Base-by-base conservation (phyloP, 1,140 invertebrate species). In the Vollenhovia emeryi region DNA sequence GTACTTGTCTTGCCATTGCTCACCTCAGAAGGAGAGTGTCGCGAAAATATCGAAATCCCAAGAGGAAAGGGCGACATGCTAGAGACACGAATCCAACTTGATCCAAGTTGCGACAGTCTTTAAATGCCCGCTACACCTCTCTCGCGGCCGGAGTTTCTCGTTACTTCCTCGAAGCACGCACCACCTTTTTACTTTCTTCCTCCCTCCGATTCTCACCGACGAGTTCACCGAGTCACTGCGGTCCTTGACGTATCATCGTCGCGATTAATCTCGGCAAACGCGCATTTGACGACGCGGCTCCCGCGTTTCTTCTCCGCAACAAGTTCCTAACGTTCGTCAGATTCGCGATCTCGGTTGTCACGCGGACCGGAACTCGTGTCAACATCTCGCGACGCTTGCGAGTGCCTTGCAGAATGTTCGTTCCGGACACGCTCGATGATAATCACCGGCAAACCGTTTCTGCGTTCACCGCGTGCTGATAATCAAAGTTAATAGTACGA, bases 191-290 rank as follows among this genome's bases (percentile, higher is more conserved):
- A 21, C 4, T 82, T 55, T 21, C 4, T 15, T 33, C 33, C 33
- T 36, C 30, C 36, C 36, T 43, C 45, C 24, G 62, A 68, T 79
- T 68, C 30, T 68, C 76, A 68, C 62, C 27, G 74, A 69, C 15
- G 13, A 40, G 43, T 83, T 86, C 84, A 83, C 76, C 57, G 57
- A 87, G 71, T 87, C 78, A 84, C 66, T 60, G 73, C 62, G 45
- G 36, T 76, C 64, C 62, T 88, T 74, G 45, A 87, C 59, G 68
- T 27, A 33, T 50, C 43, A 27, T 36, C 68, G 59, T 36, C 79
- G 9, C 55, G n/a, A 6, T 40, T 18, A 33, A 45, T 79, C 5
- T 55, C 27, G 24, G 13, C 8, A 6, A 36, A 27, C 40, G 50
- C 55, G 21, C 60, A 36, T 71, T 33, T 50, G 13, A 11, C 21